A percentile compares a stretch with the other conserved stretches of the same genome.
phyloP scores from a whole-genome alignment of 2,797 vertebrate genomes.

The Cebuella pygmaea region DNA sequence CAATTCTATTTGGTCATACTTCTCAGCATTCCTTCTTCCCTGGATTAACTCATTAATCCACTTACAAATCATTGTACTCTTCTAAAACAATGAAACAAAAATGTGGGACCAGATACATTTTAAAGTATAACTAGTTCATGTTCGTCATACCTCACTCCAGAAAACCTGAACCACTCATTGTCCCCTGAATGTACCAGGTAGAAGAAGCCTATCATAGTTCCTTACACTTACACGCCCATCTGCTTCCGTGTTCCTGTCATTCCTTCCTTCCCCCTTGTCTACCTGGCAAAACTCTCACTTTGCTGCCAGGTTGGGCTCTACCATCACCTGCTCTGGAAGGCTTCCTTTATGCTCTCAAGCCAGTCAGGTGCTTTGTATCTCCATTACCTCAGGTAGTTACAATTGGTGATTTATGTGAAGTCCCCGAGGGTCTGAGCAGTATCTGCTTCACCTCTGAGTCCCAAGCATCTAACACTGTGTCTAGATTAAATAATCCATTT shows the following conservation, averaged over 20 bases:
- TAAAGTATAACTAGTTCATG: no score
- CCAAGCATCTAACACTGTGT: neutral
- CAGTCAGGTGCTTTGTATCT: neutral
- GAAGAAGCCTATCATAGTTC: neutral
- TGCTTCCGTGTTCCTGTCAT: neutral
- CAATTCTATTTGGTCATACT: neutral
- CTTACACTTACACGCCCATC: neutral
- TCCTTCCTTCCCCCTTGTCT: neutral
- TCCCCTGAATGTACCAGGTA: neutral
- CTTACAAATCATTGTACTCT: no score
- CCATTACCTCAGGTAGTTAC: neutral
- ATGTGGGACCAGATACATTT: no score
- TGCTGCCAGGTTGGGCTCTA: neutral
- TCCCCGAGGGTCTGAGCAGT: neutral
- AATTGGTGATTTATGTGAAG: neutral
- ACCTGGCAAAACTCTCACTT: neutral
- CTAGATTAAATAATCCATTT: neutral
- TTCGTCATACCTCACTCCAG: neutral
- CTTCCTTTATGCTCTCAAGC: neutral
- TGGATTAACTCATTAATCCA: neutral
- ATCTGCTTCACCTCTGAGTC: neutral
- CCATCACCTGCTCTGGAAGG: neutral
- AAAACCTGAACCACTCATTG: neutral
- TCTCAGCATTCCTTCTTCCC: neutral
- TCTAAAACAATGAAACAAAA: no score